Evolutionary conservation across 2,797 vertebrate species (phyloP), one percentile per base, ranked within the genome.

Genomic region (Epinephelus coioides): DNA sequence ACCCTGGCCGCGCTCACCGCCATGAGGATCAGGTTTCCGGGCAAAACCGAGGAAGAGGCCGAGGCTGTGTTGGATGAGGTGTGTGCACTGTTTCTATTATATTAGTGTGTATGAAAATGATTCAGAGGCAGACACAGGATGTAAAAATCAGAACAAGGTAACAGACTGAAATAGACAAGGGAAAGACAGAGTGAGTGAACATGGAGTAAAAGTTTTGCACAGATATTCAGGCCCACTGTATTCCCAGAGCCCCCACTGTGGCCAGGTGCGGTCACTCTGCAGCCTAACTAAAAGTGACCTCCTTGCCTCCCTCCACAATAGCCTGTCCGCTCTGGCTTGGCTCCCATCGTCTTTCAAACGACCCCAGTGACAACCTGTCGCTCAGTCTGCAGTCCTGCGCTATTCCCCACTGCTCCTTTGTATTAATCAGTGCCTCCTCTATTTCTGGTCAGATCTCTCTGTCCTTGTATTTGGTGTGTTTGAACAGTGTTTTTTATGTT

Each of bases 21-120:
- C 83, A 97, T 99, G 97, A 96, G 95, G 93, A 97, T 99, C 88
- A 96, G 96, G 79, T 97, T 97, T 90, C 98, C 98, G 12, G 98
- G 98, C 56, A 99, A 99, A 95, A 96, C 95, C 6, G 97, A 97
- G 61, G 97, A 98, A 84, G 98, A 99, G 88, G 97, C 97, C 0
- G 96, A 98, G 86, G 93, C 96, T 51, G 94, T 98, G 80, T 92
- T 99, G 88, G 97, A 99, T 86, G 97, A 98, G 91, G 98, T 99
- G 89, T 94, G 97, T 95, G 89, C 81, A 49, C 15, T 12, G 18
- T 76, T 62, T 69, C 2, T 43, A 0, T 57, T 49, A 2, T 34
- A 23, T 55, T 18, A 30, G 11, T 25, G 9, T n/a, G 3, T 40
- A 11, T 40, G 19, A 14, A 59, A 60, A 53, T 38, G 0, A 61